Percentiles rank a stretch among this genome's conserved stretches.
Conservation (phyloP, 1,140 invertebrate species). For the Philopotamus ludificatus region DNA sequence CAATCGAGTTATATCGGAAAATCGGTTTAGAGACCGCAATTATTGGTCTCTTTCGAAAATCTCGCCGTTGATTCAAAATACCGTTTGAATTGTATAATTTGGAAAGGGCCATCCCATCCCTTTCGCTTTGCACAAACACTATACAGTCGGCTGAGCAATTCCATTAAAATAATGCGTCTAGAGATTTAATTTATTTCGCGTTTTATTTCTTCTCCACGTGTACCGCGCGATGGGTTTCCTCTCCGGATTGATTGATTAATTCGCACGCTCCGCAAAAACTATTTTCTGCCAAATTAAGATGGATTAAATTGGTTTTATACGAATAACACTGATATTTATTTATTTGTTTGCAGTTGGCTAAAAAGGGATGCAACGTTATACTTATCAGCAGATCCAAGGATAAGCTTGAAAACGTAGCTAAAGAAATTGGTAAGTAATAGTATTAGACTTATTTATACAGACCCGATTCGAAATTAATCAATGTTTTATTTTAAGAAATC, state of each 20-base stretch:
- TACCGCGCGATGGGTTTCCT: background rate
- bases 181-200: background rate
- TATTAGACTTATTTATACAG: no score
- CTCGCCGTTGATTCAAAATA: no score
- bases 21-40: no score
- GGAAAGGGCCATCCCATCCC: no score
- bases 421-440: constrained; percentile 70
- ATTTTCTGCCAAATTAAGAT: background rate
- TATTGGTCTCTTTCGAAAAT: no score
- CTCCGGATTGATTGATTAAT: background rate
- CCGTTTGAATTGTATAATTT: no score
- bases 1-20: no score
- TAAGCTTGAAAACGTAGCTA: constrained; percentile 79
- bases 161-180: background rate
- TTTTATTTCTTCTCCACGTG: background rate
- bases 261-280: background rate
- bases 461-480: constrained; percentile 7
- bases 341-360: constrained; percentile 67
- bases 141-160: background rate
- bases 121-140: no score
- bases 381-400: constrained; percentile 81
- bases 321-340: background rate
- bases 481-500: constrained; percentile 55
- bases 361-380: constrained; percentile 80
- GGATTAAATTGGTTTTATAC: background rate